phyloP scores from a whole-genome alignment of 23 tunicate genomes.

The Trididemnum clinides region DNA sequence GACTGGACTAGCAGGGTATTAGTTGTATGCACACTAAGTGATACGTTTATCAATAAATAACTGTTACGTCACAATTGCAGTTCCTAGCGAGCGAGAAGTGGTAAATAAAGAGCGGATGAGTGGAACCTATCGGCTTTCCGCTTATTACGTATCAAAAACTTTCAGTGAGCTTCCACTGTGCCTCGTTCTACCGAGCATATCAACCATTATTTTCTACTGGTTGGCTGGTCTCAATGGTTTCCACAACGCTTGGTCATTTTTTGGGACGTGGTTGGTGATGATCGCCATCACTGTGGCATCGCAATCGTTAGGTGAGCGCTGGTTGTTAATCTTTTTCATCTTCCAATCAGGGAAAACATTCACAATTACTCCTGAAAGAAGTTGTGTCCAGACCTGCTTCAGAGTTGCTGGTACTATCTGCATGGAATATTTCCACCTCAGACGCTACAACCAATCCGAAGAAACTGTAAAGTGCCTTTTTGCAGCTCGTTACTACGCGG shows the following conservation, averaged over 20 bases:
- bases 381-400: no score
- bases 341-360: no score
- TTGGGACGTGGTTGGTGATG: constrained; percentile 70
- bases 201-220: constrained; percentile 63
- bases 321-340: background rate
- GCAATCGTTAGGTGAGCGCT: constrained; percentile 74
- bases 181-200: constrained; percentile 68
- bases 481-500: no score
- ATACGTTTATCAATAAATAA: no score
- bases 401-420: no score
- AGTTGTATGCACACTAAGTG: no score
- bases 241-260: constrained; percentile 67
- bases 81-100: constrained; percentile 90
- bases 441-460: no score
- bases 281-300: constrained; percentile 58
- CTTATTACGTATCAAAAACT: constrained; percentile 67
- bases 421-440: no score
- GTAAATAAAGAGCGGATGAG: constrained; percentile 84
- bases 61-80: no score
- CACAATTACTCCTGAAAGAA: no score
- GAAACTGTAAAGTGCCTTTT: no score
- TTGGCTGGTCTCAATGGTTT: constrained; percentile 91
- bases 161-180: constrained; percentile 76
- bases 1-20: no score
- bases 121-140: constrained; percentile 84